Evolutionary conservation across 2,113 vertebrate genomes (phyloP), one percentile per base, ranked within the genome.

Genomic region (Microcebus griseorufus): DNA sequence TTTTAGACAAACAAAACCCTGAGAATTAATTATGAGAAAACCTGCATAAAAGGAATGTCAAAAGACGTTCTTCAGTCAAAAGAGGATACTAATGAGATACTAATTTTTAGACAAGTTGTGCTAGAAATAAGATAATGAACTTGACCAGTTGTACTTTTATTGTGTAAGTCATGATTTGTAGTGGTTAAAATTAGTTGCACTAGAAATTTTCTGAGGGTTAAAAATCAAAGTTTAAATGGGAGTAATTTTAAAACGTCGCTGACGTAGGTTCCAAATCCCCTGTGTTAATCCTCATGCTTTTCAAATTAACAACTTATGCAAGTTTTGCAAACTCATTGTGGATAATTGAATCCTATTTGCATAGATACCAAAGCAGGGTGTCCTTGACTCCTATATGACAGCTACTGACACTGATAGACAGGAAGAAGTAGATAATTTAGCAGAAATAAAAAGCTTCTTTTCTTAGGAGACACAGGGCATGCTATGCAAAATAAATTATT

Each of bases 401-500:
- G 10, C 53, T 78, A 73, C 32, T 23, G 53, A 92, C 10, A 62
- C 29, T 95, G 64, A 91, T 90, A 6, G 3, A 65, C 37, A 96
- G 16, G 88, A 97, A 96, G 8, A 88, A 42, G 25, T 92, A 97
- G 93, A 5, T 29, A 73, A 82, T 86, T 91, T 80, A 91, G 62
- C 85, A 96, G 64, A 34, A 94, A 42, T 88, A 80, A 89, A 97
- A 90, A 1, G 0, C 11, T 22, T 25, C 27, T 78, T 95, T 92
- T 73, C 27, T 39, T 86, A 84, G 39, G 42, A 55, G 37, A 12
- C n/a, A 72, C 6, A 81, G 34, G 17, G 17, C 22, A 73, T 84
- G 22, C 7, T 82, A 53, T 86, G 5, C 18, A 78, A 96, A 87
- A n/a, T 37, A 90, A 82, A 96, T 3, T 51, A 75, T 29, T 75